These are phyloP conservation scores for Mythimna pallens DNA, from an alignment of 2,888 invertebrate genomes.

Conservation along the genomic window DNA sequence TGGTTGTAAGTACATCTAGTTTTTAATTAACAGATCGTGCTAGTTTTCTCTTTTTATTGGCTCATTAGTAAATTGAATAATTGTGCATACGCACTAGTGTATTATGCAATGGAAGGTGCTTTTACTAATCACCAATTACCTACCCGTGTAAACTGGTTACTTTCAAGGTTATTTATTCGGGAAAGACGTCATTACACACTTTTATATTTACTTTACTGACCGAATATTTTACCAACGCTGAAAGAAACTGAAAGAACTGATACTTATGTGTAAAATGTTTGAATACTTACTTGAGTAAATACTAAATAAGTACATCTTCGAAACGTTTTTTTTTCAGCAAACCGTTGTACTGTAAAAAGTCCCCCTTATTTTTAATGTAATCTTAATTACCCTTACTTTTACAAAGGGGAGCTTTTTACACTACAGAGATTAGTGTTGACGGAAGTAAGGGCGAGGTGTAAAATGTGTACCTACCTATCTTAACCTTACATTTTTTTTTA, in stretches of 20 bases:
- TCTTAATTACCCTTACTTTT: constrained; percentile 72
- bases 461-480: constrained; percentile 9
- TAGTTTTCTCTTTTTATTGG: constrained; percentile 32
- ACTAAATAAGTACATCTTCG: neutral
- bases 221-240: neutral
- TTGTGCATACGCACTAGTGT: constrained; percentile 8
- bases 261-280: neutral
- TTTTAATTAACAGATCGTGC: constrained; percentile 32
- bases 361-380: constrained; percentile 70
- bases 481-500: neutral
- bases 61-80: constrained; percentile 17
- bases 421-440: constrained; percentile 70
- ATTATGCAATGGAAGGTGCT: neutral
- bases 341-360: neutral
- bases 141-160: neutral
- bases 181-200: neutral
- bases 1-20: constrained; percentile 3
- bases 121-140: constrained; percentile 2
- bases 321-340: neutral
- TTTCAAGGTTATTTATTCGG: constrained; percentile 8
- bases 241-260: too few species aligned
- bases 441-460: constrained; percentile 70
- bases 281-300: neutral
- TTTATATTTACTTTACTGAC: constrained; percentile 6
- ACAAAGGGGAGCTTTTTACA: constrained; percentile 73